A percentile compares a stretch with the other conserved stretches of the same genome.
phyloP scores from a whole-genome alignment of 2,888 invertebrate genomes.

The Micoletzkya japonica region DNA sequence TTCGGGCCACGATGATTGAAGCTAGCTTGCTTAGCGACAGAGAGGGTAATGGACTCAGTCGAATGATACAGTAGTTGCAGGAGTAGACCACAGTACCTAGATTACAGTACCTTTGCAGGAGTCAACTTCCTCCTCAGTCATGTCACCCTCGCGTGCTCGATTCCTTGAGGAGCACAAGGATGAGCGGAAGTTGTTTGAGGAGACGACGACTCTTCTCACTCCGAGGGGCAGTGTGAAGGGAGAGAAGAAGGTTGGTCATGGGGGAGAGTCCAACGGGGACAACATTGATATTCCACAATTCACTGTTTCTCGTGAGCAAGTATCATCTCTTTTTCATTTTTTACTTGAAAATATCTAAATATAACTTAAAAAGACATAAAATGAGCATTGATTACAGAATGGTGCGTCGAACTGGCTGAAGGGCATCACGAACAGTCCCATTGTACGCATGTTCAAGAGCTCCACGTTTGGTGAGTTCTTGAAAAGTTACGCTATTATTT shows the following conservation, averaged over 20 bases:
- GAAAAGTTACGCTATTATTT: too few relatives aligned
- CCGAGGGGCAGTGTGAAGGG: not conserved
- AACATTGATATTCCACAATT: not conserved
- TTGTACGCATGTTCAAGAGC: slow-evolving; percentile 55
- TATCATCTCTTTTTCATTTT: too few relatives aligned
- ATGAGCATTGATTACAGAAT: not conserved
- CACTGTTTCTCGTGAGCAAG: too few relatives aligned
- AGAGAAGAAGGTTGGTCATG: not conserved
- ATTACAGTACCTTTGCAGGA: too few relatives aligned
- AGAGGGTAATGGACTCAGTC: too few relatives aligned
- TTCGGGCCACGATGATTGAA: too few relatives aligned
- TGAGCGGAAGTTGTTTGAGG: slow-evolving; percentile 29
- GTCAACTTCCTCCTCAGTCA: slow-evolving; percentile 32
- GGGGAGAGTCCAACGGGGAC: not conserved
- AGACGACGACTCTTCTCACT: not conserved
- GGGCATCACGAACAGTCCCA: slow-evolving; percentile 54
- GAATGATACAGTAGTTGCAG: too few relatives aligned
- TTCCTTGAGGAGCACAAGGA: slow-evolving; percentile 54
- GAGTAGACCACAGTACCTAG: too few relatives aligned
- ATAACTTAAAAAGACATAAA: too few relatives aligned
- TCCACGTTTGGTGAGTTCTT: slow-evolving; percentile 43
- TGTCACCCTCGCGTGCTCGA: slow-evolving; percentile 57
- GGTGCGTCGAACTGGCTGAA: slow-evolving; percentile 47
- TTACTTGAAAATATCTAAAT: too few relatives aligned
- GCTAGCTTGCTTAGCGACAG: too few relatives aligned